Base-by-base conservation (phyloP, 2,888 invertebrate genomes). In the Tachina grossa region DNA sequence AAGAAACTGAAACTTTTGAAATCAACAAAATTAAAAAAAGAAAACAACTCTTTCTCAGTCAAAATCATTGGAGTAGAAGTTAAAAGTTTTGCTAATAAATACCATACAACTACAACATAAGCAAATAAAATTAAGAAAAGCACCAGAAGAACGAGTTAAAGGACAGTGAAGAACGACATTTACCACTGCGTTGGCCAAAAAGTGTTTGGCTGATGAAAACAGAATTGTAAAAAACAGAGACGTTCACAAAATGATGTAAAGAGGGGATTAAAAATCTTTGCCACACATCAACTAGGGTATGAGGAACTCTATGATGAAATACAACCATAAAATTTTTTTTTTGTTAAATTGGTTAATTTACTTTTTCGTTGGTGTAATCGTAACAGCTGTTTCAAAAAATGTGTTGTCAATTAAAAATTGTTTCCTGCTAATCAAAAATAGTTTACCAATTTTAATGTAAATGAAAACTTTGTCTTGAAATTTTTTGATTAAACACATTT, bases 21-120 rank as follows among this genome's bases (percentile, higher is more conserved):
- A 9, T 31, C 9, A 74, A 68, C 59, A 59, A n/a, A 49, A 31
- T 13, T 53, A 53, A 43, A 47, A n/a, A 11, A 19, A 45, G 43
- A 57, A 63, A 57, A 16, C 3, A 76, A 49, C 85, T 83, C 85
- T 85, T 85, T 85, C 85, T 83, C 85, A 83, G 79, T 85, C 85
- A 72, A 85, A 85, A 83, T 83, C 83, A 80, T 76, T 85, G 79
- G 49, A 45, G 83, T 79, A 72, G 85, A 83, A 79, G 66, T 72
- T 66, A 65, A 79, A 81, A 75, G 63, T 39, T 69, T 83, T 59
- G 49, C 57, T 16, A 72, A 72, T 51, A 39, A 49, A 55, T 5
- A n/a, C 65, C 72, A 31, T 6, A 78, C 59, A 51, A 49, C 74
- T 49, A 65, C 47, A 57, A 65, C 47, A 57, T 57, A 13, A 51